A percentile compares a stretch with the other conserved stretches of the same genome.
Evolutionary conservation across 2,888 invertebrate species (phyloP).

Genomic region (Invenusta paracnida): DNA sequence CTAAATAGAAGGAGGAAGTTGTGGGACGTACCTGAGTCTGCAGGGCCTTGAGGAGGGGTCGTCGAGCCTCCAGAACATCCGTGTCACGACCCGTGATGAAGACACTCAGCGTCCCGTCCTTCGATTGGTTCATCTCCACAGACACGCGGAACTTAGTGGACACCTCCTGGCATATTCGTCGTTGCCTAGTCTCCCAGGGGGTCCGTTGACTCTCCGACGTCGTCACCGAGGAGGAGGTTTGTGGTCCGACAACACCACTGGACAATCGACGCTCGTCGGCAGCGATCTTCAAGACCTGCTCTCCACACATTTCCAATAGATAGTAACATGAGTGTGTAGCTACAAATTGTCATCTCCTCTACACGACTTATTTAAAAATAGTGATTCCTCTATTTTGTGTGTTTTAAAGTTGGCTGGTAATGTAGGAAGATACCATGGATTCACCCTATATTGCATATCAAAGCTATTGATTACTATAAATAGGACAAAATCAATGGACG

Average conservation of each 20-base stretch:
- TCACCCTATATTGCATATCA: no score
- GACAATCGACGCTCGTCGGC: not conserved
- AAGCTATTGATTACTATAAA: no score
- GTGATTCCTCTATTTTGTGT: no score
- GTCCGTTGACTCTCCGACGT: not conserved
- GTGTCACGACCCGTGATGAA: conserved; percentile 28
- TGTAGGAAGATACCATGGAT: no score
- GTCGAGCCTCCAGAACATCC: conserved; percentile 18
- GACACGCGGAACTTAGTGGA: conserved; percentile 25
- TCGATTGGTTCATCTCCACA: conserved; percentile 24
- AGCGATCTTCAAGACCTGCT: not conserved
- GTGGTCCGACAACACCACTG: not conserved
- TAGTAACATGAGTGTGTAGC: no score
- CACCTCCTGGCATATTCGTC: not conserved
- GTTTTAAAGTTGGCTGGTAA: no score
- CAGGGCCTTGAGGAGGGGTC: conserved; percentile 15
- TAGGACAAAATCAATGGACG: no score
- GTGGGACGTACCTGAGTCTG: conserved; percentile 41
- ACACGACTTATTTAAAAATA: no score
- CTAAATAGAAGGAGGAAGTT: no score
- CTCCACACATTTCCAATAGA: no score
- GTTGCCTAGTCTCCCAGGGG: not conserved
- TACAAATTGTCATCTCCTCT: no score
- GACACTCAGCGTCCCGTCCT: not conserved
- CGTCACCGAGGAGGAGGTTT: not conserved